A percentile compares a stretch with the other conserved stretches of the same genome.
phyloP scores from a whole-genome alignment of 2,797 vertebrate species.

The Alectoris magna region DNA sequence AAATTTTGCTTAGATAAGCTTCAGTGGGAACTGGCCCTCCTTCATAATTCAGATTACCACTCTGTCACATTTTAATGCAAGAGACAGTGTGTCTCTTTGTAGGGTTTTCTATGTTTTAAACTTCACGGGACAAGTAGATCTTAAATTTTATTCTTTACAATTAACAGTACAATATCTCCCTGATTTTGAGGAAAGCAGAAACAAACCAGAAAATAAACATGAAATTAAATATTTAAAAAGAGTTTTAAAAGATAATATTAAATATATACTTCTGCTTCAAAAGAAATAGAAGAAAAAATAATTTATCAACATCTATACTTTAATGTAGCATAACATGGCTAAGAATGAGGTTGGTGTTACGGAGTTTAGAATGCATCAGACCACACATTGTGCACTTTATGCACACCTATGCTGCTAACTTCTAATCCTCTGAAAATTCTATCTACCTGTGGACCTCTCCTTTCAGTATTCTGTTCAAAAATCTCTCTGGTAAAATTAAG shows the following conservation, averaged over 20 bases:
- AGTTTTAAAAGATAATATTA: background rate
- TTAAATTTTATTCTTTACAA: background rate
- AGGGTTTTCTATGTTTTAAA: background rate
- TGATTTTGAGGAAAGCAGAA: background rate
- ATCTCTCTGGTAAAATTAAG: background rate
- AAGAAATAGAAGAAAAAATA: background rate
- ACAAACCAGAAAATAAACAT: background rate
- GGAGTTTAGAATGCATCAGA: background rate
- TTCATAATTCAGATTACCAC: constrained; percentile 35
- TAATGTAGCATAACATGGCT: background rate
- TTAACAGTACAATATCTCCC: background rate
- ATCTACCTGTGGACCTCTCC: background rate
- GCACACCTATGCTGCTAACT: background rate
- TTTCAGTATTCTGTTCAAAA: background rate
- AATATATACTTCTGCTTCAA: background rate
- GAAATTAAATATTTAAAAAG: background rate
- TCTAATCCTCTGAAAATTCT: background rate
- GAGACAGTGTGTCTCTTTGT: background rate
- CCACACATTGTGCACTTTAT: background rate
- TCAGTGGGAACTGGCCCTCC: constrained; percentile 6
- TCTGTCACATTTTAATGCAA: background rate
- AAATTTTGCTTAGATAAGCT: constrained; percentile 40
- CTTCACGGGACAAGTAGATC: background rate
- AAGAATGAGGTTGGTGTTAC: background rate
- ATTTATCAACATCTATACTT: background rate